phyloP scores from a whole-genome alignment of 1,140 invertebrate genomes.

The Drosophila sturtevanti region DNA sequence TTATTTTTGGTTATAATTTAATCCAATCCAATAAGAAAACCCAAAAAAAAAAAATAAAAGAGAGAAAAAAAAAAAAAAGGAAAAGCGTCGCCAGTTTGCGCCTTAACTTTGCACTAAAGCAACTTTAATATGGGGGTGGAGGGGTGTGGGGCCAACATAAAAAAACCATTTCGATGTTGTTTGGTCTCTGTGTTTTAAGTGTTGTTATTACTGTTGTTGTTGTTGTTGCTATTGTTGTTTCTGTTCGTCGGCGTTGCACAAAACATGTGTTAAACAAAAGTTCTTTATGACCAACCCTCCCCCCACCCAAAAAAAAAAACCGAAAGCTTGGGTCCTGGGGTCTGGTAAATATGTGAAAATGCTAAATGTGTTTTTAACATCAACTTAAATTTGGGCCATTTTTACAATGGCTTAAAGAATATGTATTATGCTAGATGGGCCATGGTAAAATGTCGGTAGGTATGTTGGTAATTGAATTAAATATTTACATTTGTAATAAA shows the following conservation, averaged over 20 bases:
- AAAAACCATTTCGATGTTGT: slow-evolving; percentile 11
- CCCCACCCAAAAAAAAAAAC: slow-evolving; percentile 18
- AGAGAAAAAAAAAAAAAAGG: background rate
- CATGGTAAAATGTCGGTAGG: background rate
- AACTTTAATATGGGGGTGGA: slow-evolving; percentile 4
- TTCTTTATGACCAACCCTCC: slow-evolving; percentile 32
- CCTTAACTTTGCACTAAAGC: background rate
- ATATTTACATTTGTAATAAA: too few species aligned
- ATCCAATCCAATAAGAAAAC: background rate
- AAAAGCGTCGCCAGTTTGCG: background rate
- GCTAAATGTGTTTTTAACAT: slow-evolving; percentile 50
- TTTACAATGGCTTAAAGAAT: background rate
- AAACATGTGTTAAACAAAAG: slow-evolving; percentile 44
- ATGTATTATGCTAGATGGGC: background rate
- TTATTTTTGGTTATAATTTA: background rate
- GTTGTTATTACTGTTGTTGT: background rate
- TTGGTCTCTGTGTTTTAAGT: background rate
- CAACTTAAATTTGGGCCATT: background rate
- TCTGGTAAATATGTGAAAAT: slow-evolving; percentile 16
- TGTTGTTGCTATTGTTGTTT: slow-evolving; percentile 6
- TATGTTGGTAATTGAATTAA: too few species aligned
- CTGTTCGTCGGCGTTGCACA: background rate
- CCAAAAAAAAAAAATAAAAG: background rate
- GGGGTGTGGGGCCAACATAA: slow-evolving; percentile 1
- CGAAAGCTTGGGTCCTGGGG: background rate